Base-by-base conservation (phyloP, 2,888 invertebrate genomes). In the Thecocarcelia acutangulata region DNA sequence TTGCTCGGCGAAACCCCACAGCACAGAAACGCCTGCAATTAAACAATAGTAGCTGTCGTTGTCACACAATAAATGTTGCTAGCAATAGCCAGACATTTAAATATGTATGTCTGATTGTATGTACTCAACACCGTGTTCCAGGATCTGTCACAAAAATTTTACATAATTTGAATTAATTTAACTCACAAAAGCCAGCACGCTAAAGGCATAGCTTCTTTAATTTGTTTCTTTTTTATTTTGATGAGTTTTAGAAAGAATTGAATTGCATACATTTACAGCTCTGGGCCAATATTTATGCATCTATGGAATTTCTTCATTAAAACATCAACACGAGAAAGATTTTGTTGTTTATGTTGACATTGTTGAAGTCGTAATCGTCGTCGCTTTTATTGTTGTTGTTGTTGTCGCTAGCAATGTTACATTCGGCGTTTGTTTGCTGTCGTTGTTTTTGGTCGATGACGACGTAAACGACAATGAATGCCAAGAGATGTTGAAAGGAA, bases 21-120 rank as follows among this genome's bases (percentile, higher is more conserved):
- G 33, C 66, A 76, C 4, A 68, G 40, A 52, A 72, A 86, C 86
- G 85, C 88, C 87, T 87, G 87, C 88, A 87, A 88, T 88, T 88
- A 88, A 86, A 86, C 86, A 86, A 86, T 87, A 86, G 84, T 83
- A 52, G 46, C 58, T 46, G 33, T 9, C n/a, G 37, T 54, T 74
- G 64, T 58, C 15, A 66, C 19, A 56, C 24, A 70, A 42, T 19
- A 54, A 61, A 69, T 69, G 33, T 44, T 58, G 17, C 2, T 12
- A 37, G 40, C 40, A 61, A 33, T 52, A 33, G 11, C 46, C 54
- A 52, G 61, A 19, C 61, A 69, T 54, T 37, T 24, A 61, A 69
- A 69, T 40, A 54, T 52, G 44, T 4, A 24, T 17, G 12, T 12
- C 28, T 44, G 46, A 42, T 33, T 33, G 33, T 66, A 24, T 33